Base-by-base conservation (phyloP, 2,797 vertebrate species). In the Microctenopoma stevenorrisi region DNA sequence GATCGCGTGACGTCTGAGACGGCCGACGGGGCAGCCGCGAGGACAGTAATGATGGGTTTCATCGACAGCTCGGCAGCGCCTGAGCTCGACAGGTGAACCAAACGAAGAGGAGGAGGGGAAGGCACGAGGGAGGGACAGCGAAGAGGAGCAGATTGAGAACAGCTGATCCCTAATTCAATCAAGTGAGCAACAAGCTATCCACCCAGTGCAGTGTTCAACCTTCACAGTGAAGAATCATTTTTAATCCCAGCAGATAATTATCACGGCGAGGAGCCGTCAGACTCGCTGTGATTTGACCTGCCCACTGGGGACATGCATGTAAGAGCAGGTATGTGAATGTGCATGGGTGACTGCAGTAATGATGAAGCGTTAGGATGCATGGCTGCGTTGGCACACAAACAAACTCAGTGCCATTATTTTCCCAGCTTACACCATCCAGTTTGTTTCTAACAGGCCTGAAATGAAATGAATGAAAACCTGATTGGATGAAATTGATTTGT, bases 231-330 rank as follows among this genome's bases (percentile, higher is more conserved):
- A 72, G 47, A 18, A 18, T 76, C 2, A 81, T 83, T 77, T 82
- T 79, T 83, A 71, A 82, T 79, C 53, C 47, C 60, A 73, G 56
- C 2, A 3, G 56, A 56, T 78, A 79, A 87, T 90, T 86, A 87
- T 66, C 18, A 2, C 14, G 0, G 35, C 1, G 49, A 61, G 74
- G 28, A 26, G 56, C 66, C 22, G 47, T 44, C 12, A 3, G 62
- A 37, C 42, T 43, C n/a, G 1, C 37, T 37, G 49, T 4, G 30
- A 37, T 28, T 42, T 4, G 2, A 64, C 49, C 55, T 40, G 64
- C 77, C 40, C 40, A n/a, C 53, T 4, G 13, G 64, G 44, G 55
- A 44, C 49, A 22, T 48, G 38, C 33, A 22, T 50, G 59, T 35
- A 46, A 25, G 47, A 16, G 10, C 5, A 22, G 16, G 0, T 11